phyloP scores from a whole-genome alignment of 1,140 invertebrate genomes.

The Tyrophagus putrescentiae region DNA sequence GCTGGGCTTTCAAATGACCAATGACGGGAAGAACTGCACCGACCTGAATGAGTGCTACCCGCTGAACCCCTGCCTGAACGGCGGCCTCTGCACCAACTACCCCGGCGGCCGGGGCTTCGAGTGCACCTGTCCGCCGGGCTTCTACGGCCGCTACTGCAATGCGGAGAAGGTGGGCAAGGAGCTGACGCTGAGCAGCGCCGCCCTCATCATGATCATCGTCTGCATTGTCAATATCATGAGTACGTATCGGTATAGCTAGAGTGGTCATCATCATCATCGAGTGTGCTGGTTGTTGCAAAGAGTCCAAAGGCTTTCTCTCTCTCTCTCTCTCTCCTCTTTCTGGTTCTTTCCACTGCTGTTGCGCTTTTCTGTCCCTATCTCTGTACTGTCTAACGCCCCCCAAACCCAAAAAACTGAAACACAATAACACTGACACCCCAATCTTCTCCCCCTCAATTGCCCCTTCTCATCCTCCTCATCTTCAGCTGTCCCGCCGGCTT shows the following conservation, averaged over 20 bases:
- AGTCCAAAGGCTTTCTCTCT: not conserved
- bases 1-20: slow-evolving; percentile 68
- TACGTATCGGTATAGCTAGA: slow-evolving; percentile 41
- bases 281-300: not conserved
- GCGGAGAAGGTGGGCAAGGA: slow-evolving; percentile 79
- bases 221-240: slow-evolving; percentile 84
- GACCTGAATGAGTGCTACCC: slow-evolving; percentile 87
- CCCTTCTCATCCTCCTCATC: not conserved
- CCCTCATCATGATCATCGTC: slow-evolving; percentile 76
- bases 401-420: too few species aligned
- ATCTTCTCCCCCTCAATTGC: not conserved
- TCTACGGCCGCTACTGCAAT: slow-evolving; percentile 84
- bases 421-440: too few species aligned
- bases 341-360: not conserved
- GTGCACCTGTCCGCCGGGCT: slow-evolving; percentile 61
- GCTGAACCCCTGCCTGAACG: slow-evolving; percentile 67
- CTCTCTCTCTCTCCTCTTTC: not conserved
- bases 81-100: slow-evolving; percentile 40
- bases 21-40: slow-evolving; percentile 73
- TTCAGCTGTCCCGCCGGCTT: slow-evolving; percentile 77
- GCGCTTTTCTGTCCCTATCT: not conserved
- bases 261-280: not conserved
- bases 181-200: slow-evolving; percentile 79
- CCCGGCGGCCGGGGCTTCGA: slow-evolving; percentile 35
- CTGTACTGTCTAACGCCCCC: too few species aligned